These are phyloP conservation scores for Conus betulinus DNA, from an alignment of 1,140 invertebrate species.

Conservation along the genomic window DNA sequence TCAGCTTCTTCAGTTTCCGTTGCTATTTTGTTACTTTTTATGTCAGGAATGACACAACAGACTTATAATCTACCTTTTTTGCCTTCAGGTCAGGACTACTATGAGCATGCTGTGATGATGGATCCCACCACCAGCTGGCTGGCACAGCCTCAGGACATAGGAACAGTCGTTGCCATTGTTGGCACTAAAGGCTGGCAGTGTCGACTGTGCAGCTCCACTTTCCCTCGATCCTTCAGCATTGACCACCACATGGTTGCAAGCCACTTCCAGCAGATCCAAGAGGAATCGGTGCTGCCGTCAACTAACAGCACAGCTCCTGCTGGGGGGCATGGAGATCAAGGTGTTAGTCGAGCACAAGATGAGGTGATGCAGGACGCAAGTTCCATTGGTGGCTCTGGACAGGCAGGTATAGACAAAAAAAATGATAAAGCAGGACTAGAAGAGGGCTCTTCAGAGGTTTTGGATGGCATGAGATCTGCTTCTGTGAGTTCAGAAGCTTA, in stretches of 20 bases:
- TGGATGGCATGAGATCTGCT: neutral
- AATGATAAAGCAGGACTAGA: neutral
- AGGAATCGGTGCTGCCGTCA: neutral
- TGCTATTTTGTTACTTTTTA: too few relatives aligned
- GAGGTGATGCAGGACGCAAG: neutral
- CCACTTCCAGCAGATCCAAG: neutral
- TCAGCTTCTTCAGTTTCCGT: too few relatives aligned
- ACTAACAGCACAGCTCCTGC: neutral
- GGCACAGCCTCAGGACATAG: constrained; percentile 5
- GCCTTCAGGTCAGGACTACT: too few relatives aligned
- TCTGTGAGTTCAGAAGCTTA: neutral
- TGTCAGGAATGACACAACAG: too few relatives aligned
- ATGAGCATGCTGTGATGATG: too few relatives aligned
- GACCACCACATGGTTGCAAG: constrained; percentile 27
- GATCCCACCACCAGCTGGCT: too few relatives aligned
- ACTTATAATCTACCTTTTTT: too few relatives aligned
- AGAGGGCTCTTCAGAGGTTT: neutral
- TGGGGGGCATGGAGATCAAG: neutral
- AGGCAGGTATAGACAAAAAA: neutral
- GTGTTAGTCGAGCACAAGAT: neutral
- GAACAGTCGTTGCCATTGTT: constrained; percentile 1
- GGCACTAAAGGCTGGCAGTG: constrained; percentile 30
- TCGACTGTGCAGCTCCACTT: constrained; percentile 14
- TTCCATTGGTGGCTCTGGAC: neutral
- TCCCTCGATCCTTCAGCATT: constrained; percentile 26